phyloP scores from a whole-genome alignment of 2,888 invertebrate genomes.

The Metopia argyrocephala region DNA sequence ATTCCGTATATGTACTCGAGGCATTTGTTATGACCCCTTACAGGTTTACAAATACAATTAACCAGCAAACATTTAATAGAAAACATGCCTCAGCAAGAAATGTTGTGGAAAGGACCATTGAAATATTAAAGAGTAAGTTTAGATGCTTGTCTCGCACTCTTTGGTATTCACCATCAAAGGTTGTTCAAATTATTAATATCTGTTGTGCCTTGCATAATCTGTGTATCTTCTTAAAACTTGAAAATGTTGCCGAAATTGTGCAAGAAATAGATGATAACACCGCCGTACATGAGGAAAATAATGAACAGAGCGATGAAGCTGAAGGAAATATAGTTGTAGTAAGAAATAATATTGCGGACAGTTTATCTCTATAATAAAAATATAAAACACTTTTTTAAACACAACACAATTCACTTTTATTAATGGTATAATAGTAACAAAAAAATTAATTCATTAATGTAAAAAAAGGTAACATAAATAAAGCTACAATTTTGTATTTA shows the following conservation, averaged over 20 bases:
- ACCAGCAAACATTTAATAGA: too few relatives aligned
- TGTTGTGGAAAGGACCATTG: conserved; percentile 15
- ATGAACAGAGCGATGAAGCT: conserved; percentile 7
- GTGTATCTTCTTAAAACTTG: conserved; percentile 24
- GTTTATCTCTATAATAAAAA: conserved; percentile 19
- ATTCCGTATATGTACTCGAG: too few relatives aligned
- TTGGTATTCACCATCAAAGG: too few relatives aligned
- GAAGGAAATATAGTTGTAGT: neutral
- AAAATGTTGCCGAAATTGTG: conserved; percentile 21
- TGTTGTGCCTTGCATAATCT: conserved; percentile 22
- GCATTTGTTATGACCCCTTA: too few relatives aligned
- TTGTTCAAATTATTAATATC: conserved; percentile 22
- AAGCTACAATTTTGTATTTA: conserved; percentile 11
- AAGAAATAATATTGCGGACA: conserved; percentile 8
- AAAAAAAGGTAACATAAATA: conserved; percentile 24
- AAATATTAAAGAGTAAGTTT: too few relatives aligned
- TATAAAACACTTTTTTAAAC: conserved; percentile 24
- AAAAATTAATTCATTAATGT: conserved; percentile 14
- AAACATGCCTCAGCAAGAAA: too few relatives aligned
- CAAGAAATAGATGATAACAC: conserved; percentile 24
- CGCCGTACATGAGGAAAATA: neutral
- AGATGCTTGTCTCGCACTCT: too few relatives aligned
- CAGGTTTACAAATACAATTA: too few relatives aligned
- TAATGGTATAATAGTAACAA: conserved; percentile 29
- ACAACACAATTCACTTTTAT: conserved; percentile 26